phyloP scores from a whole-genome alignment of 2,888 invertebrate species.

The Ferrisia virgata region DNA sequence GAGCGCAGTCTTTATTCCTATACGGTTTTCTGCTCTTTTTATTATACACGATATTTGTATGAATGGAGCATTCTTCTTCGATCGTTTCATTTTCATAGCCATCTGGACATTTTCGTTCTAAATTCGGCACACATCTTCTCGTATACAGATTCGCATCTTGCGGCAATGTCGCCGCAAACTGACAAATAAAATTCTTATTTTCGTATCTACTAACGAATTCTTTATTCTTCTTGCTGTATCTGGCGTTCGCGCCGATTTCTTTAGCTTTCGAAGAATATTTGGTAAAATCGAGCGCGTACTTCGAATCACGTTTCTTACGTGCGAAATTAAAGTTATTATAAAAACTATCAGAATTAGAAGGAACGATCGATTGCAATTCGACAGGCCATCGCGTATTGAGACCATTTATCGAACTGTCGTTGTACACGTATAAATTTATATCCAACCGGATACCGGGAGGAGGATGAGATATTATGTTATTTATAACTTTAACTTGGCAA shows the following conservation, averaged over 20 bases:
- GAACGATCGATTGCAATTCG: background rate
- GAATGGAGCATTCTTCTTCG: background rate
- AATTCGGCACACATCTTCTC: conserved; percentile 1
- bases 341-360: background rate
- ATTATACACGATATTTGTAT: conserved; percentile 21
- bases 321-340: background rate
- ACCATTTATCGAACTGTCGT: background rate
- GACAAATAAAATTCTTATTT: background rate
- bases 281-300: background rate
- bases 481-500: background rate
- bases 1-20: conserved; percentile 31
- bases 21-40: background rate
- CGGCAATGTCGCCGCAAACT: background rate
- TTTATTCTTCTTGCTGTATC: background rate
- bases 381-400: background rate
- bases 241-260: background rate
- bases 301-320: background rate
- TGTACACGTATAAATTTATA: background rate
- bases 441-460: background rate
- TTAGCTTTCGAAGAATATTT: background rate
- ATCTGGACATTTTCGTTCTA: background rate
- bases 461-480: background rate
- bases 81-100: background rate
- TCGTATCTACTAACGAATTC: conserved; percentile 4
- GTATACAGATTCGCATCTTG: background rate